phyloP scores from a whole-genome alignment of 2,888 invertebrate species.

The Mechanitis messenoides region DNA sequence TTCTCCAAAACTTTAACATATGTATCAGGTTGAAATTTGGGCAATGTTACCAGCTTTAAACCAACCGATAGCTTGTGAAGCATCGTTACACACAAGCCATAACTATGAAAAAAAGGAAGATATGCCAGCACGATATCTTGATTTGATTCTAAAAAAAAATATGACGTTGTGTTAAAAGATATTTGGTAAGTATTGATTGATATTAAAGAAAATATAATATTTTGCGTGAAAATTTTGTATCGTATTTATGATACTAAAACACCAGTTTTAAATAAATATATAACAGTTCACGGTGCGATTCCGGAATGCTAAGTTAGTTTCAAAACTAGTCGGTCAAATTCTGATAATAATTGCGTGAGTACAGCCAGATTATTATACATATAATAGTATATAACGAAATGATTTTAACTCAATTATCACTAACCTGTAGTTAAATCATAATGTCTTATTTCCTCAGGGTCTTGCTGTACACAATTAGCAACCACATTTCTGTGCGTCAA shows the following conservation, averaged over 20 bases:
- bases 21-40: conserved; percentile 82
- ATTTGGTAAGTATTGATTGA: background rate
- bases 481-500: conserved; percentile 77
- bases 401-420: background rate
- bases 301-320: too few species aligned
- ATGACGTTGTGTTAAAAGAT: background rate
- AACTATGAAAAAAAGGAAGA: conserved; percentile 85
- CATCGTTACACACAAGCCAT: conserved; percentile 76
- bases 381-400: too few species aligned
- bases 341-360: too few species aligned
- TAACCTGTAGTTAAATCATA: conserved; percentile 42
- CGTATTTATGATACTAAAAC: too few species aligned
- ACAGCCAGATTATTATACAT: too few species aligned
- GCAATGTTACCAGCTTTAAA: conserved; percentile 79
- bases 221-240: too few species aligned
- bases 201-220: background rate
- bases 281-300: too few species aligned
- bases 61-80: conserved; percentile 77
- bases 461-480: conserved; percentile 63
- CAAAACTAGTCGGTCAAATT: too few species aligned
- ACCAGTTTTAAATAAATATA: too few species aligned
- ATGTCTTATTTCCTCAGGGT: conserved; percentile 39
- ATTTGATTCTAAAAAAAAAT: conserved; percentile 39
- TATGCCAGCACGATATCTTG: conserved; percentile 78
- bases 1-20: conserved; percentile 78